Evolutionary conservation across 2,113 vertebrate species (phyloP), one percentile per base, ranked within the genome.

Genomic region (Onychorhynchus coronatus): DNA sequence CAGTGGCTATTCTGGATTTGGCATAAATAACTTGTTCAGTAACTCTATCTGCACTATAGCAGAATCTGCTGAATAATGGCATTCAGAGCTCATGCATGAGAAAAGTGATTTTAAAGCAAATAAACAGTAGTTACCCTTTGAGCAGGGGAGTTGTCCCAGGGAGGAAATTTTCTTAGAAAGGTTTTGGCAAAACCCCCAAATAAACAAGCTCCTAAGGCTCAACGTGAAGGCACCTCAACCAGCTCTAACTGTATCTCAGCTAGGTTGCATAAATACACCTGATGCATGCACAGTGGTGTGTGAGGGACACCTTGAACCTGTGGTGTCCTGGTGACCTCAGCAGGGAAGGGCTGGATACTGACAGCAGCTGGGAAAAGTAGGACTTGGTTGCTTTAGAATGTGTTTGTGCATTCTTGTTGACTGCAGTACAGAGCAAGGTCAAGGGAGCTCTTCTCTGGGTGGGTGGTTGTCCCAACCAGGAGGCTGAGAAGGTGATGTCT

Each of bases 201-300:
- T 47, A 77, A 90, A 39, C 39, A 63, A n/a, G 18, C 19, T 81
- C 28, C n/a, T 35, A 17, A 68, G 42, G 7, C 47, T 78, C 3
- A 8, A 17, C 19, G 13, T 52, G 68, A 58, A 72, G 42, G 37
- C 0, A 3, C 18, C 33, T 76, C n/a, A 24, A 5, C 16, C 33
- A 68, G 27, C 63, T 42, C 14, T 33, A 33, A 11, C 55, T 5
- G 0, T 22, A 3, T 39, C n/a, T 58, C 23, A 65, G 12, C 42
- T 44, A 14, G 22, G 11, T 49, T 56, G 14, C 28, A 18, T 23
- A 41, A 63, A 61, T 30, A 28, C 37, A 7, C 39, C 42, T 23
- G 42, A 6, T 37, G 33, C 0, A 0, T 13, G 12, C 24, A 18
- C 5, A 30, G 50, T 0, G 0, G 37, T 28, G 31, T 39, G 28